These are phyloP conservation scores for Drosophila arizonae DNA, from an alignment of 1,140 invertebrate species.

Conservation along the genomic window DNA sequence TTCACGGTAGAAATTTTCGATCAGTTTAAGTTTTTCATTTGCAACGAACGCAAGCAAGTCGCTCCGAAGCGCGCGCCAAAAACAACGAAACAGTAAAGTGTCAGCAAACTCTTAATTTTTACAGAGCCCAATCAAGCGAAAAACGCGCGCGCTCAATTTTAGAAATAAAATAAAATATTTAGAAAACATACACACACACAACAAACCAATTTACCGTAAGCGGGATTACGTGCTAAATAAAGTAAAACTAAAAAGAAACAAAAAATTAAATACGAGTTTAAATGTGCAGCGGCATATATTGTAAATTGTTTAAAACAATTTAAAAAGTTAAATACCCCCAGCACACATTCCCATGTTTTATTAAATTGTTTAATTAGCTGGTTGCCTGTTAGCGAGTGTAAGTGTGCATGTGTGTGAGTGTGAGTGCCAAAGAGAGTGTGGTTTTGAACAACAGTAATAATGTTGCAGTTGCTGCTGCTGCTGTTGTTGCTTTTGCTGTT, in stretches of 20 bases:
- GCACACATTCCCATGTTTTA: slow-evolving; percentile 46
- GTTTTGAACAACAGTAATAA: slow-evolving; percentile 41
- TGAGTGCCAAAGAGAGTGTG: slow-evolving; percentile 39
- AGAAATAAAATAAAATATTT: slow-evolving; percentile 1
- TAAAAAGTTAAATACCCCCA: slow-evolving; percentile 33
- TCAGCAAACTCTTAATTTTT: slow-evolving; percentile 35
- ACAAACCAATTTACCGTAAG: slow-evolving; percentile 24
- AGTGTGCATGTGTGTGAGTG: slow-evolving; percentile 1
- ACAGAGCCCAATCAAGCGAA: slow-evolving; percentile 21
- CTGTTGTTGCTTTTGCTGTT: slow-evolving; percentile 1
- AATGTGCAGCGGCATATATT: slow-evolving; percentile 45
- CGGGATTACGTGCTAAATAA: slow-evolving; percentile 40
- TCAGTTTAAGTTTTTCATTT: slow-evolving; percentile 82
- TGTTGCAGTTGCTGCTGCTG: slow-evolving; percentile 14
- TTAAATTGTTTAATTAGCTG: slow-evolving; percentile 48
- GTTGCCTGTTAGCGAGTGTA: slow-evolving; percentile 26
- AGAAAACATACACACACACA: background rate
- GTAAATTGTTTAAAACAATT: slow-evolving; percentile 52
- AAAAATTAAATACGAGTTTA: slow-evolving; percentile 43
- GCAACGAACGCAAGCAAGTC: slow-evolving; percentile 75
- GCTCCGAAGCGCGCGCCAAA: slow-evolving; percentile 40
- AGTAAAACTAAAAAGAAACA: slow-evolving; percentile 30
- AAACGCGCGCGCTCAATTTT: slow-evolving; percentile 44
- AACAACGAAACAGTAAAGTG: slow-evolving; percentile 56
- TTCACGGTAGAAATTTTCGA: slow-evolving; percentile 75